A percentile compares a stretch with the other conserved stretches of the same genome.
These are phyloP conservation scores for Argyresthia goedartella DNA, from an alignment of 2,888 invertebrate species.

Conservation along the genomic window DNA sequence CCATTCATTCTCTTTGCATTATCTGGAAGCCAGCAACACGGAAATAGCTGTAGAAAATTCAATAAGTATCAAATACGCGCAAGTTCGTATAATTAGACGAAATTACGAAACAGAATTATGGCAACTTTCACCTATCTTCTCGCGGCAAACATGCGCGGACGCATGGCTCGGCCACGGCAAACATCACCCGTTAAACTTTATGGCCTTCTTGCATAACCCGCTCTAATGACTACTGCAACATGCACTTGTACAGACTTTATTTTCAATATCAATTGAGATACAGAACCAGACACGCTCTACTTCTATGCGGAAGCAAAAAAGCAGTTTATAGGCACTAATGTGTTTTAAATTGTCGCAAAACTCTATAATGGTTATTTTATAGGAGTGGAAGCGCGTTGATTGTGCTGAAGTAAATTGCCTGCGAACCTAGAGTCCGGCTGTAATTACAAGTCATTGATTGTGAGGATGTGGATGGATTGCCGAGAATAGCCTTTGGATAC, in stretches of 20 bases:
- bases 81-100: constrained; percentile 23
- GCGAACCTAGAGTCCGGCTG: not conserved
- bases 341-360: constrained; percentile 2
- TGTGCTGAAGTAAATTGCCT: not conserved
- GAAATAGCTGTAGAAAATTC: too few relatives aligned
- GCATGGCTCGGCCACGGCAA: constrained; percentile 18
- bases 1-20: too few relatives aligned
- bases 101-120: constrained; percentile 55
- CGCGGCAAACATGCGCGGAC: constrained; percentile 30
- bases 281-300: not conserved
- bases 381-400: not conserved
- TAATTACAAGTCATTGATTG: not conserved
- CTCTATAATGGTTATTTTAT: not conserved
- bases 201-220: constrained; percentile 36
- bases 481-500: too few relatives aligned
- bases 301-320: not conserved
- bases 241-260: not conserved
- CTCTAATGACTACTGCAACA: not conserved
- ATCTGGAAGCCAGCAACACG: too few relatives aligned
- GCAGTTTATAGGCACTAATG: not conserved
- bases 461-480: too few relatives aligned
- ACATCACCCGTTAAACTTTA: constrained; percentile 46
- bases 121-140: constrained; percentile 63
- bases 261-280: not conserved
- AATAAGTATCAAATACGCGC: not conserved